These are phyloP conservation scores for Drosophila mayri DNA, from an alignment of 1,140 invertebrate species.

Conservation along the genomic window DNA sequence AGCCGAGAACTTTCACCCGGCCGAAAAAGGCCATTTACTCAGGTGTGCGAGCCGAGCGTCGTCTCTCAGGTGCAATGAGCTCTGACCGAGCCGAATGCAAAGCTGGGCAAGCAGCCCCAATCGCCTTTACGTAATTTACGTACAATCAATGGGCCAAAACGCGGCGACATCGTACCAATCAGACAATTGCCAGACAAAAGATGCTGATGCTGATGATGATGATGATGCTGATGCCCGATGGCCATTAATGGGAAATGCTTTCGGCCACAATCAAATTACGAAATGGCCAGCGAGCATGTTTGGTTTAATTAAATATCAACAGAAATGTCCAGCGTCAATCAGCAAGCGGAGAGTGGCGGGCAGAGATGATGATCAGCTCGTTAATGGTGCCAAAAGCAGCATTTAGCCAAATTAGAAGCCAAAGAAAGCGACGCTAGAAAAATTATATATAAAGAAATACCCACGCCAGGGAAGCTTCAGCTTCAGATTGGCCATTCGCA, in stretches of 20 bases:
- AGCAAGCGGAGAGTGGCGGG: conserved; percentile 13
- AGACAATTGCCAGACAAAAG: conserved; percentile 42
- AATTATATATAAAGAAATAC: conserved; percentile 19
- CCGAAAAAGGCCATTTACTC: conserved; percentile 28
- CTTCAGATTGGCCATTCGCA: conserved; percentile 54
- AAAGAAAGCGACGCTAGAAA: conserved; percentile 71
- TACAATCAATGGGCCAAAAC: conserved; percentile 65
- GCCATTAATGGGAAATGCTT: conserved; percentile 48
- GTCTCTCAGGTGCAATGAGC: conserved; percentile 63
- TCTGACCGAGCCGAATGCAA: conserved; percentile 48
- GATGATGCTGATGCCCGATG: conserved; percentile 22
- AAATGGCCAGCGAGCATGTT: conserved; percentile 51
- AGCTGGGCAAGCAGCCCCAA: conserved; percentile 37
- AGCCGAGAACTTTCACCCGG: conserved; percentile 71
- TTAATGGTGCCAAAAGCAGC: conserved; percentile 70
- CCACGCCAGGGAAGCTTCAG: conserved; percentile 7
- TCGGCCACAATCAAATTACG: conserved; percentile 61
- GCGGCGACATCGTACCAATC: conserved; percentile 29
- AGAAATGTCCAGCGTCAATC: conserved; percentile 33
- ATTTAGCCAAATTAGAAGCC: conserved; percentile 75
- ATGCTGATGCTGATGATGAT: not conserved
- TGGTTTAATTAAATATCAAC: conserved; percentile 65
- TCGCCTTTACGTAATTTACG: conserved; percentile 64
- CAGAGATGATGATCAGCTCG: conserved; percentile 54
- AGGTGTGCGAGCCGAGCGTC: conserved; percentile 6